A percentile compares a stretch with the other conserved stretches of the same genome.
These are phyloP conservation scores for Geothlypis trichas DNA, from an alignment of 2,113 vertebrate species.

Conservation along the genomic window DNA sequence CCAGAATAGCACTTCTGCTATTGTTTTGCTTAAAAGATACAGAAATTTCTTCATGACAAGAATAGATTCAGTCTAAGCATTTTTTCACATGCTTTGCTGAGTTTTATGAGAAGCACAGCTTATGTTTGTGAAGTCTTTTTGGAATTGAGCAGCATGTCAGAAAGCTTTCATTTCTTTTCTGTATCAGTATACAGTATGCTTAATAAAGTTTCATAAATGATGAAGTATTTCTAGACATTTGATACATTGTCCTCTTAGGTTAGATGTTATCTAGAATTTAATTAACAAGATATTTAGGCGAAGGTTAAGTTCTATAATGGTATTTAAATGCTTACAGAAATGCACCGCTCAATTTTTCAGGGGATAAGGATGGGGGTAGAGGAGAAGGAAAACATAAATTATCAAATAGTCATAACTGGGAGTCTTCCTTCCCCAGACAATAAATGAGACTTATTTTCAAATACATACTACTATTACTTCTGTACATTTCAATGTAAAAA, in stretches of 20 bases:
- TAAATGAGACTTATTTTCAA: background rate
- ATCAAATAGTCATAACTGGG: background rate
- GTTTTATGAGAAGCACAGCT: background rate
- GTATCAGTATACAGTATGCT: background rate
- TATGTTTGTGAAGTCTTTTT: background rate
- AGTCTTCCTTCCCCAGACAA: background rate
- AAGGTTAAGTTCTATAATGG: background rate
- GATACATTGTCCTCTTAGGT: background rate
- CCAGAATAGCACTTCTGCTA: background rate
- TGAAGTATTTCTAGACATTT: background rate
- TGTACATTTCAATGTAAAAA: background rate
- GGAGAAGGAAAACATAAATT: background rate
- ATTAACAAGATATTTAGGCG: background rate
- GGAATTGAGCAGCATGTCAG: background rate
- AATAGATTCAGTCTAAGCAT: background rate
- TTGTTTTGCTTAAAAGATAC: background rate
- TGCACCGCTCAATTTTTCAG: background rate
- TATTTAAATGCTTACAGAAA: background rate
- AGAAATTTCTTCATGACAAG: background rate
- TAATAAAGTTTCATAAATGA: background rate
- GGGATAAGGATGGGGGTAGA: accelerated
- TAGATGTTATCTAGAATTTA: accelerated
- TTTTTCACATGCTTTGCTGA: background rate
- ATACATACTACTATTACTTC: background rate
- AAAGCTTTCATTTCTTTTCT: background rate